These are phyloP conservation scores for Rhinoderma darwinii DNA, from an alignment of 2,113 vertebrate species.

Conservation along the genomic window DNA sequence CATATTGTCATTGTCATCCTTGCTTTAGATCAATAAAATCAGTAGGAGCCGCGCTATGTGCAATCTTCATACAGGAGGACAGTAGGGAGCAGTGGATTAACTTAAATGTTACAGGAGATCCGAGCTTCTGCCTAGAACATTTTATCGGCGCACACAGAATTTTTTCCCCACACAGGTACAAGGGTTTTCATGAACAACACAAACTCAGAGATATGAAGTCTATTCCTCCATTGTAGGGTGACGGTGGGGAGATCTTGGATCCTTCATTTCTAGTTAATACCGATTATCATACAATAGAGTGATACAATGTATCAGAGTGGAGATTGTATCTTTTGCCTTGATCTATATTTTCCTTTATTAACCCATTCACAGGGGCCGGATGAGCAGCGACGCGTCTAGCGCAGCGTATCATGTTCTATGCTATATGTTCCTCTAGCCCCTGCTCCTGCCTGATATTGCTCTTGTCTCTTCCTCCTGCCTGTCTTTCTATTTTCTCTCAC, in stretches of 20 bases:
- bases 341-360: neutral
- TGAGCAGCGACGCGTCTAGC: neutral
- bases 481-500: slow-evolving; percentile 52
- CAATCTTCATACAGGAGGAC: too few species aligned
- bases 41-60: too few species aligned
- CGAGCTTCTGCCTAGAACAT: neutral
- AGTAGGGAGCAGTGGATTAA: too few species aligned
- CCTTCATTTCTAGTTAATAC: neutral
- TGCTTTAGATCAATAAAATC: too few species aligned
- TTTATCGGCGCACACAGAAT: too few species aligned
- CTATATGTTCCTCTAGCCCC: neutral
- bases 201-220: too few species aligned
- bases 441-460: slow-evolving; percentile 1
- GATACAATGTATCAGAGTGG: neutral
- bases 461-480: neutral
- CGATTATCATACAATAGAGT: neutral
- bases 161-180: too few species aligned
- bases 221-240: too few species aligned
- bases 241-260: too few species aligned
- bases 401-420: neutral
- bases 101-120: too few species aligned
- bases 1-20: too few species aligned
- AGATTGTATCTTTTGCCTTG: neutral
- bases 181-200: too few species aligned
- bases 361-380: neutral